Evolutionary conservation across 2,113 vertebrate species (phyloP).

Genomic region (Henicopernis longicauda): DNA sequence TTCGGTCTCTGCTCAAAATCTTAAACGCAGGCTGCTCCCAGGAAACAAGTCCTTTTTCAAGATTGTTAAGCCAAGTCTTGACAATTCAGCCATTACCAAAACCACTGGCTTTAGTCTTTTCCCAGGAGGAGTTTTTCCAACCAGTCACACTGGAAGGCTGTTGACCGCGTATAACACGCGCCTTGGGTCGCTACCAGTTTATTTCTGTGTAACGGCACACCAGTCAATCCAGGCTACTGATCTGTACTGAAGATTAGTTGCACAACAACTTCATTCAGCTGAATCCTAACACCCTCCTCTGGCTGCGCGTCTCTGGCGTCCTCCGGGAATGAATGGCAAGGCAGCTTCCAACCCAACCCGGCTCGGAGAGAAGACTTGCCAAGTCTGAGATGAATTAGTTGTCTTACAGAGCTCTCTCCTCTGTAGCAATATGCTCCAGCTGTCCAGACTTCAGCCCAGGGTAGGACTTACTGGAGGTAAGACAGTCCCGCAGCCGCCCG

Average conservation of each 20-base stretch:
- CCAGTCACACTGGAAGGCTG: neutral
- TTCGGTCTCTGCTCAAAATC: neutral
- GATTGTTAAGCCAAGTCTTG: neutral
- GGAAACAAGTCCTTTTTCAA: neutral
- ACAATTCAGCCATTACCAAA: neutral
- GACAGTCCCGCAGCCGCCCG: neutral
- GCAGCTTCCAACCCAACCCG: neutral
- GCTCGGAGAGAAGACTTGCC: neutral
- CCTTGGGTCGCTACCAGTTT: neutral
- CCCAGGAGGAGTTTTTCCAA: neutral
- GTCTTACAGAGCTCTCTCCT: neutral
- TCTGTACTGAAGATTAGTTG: neutral
- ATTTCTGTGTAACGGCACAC: neutral
- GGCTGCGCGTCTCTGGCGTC: neutral
- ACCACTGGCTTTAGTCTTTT: neutral
- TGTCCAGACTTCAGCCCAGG: neutral
- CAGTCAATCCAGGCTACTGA: fast-evolving
- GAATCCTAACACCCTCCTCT: neutral
- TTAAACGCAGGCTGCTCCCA: neutral
- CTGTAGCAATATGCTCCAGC: neutral
- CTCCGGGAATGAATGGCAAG: fast-evolving
- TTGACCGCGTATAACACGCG: fast-evolving
- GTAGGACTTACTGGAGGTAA: neutral
- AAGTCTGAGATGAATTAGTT: neutral
- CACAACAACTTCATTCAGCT: neutral